These are phyloP conservation scores for Merluccius polli DNA, from an alignment of 2,797 vertebrate genomes.

Conservation along the genomic window DNA sequence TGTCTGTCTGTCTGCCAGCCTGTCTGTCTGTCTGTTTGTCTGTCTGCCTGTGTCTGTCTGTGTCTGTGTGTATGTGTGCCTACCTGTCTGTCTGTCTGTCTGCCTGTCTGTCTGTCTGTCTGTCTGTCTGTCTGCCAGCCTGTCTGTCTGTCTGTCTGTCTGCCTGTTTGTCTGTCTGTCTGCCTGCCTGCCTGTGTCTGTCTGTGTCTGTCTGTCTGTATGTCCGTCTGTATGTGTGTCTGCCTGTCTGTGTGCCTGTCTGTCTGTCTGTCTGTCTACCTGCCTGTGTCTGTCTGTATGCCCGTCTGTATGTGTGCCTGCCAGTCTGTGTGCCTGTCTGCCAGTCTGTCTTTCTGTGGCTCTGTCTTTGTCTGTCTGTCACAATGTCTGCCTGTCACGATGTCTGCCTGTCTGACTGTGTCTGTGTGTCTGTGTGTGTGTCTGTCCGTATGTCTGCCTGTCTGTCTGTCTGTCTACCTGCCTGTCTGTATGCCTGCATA, in stretches of 20 bases:
- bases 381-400: neutral
- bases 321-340: neutral
- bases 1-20: neutral
- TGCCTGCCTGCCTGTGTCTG: neutral
- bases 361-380: neutral
- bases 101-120: neutral
- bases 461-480: neutral
- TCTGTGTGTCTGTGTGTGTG: neutral
- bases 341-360: no score
- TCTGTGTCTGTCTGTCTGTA: neutral
- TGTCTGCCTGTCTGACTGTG: neutral
- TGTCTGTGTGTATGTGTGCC: conserved; percentile 1
- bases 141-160: neutral
- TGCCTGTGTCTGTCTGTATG: neutral
- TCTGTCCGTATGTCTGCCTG: neutral
- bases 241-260: neutral
- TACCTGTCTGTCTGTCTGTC: neutral
- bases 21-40: neutral
- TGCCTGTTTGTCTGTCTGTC: neutral
- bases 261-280: neutral
- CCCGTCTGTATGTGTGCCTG: neutral
- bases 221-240: neutral
- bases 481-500: no score
- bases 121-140: neutral
- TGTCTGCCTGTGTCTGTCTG: conserved; percentile 15